Conservation (phyloP, 2,888 invertebrate species). For the Plemyria rubiginata region DNA sequence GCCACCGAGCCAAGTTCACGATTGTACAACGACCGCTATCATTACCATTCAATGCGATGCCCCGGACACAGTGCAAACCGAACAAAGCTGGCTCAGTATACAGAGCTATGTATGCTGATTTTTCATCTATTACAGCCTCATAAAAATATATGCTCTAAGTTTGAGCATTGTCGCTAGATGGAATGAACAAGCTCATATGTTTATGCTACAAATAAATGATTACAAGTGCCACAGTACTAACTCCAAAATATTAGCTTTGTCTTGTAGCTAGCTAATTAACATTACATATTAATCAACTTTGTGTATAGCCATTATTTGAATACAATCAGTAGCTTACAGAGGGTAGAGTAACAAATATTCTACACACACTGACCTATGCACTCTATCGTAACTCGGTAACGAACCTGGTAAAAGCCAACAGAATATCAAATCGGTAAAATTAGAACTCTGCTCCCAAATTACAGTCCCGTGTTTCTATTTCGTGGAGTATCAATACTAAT, state of each 20-base stretch:
- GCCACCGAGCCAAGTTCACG: slow-evolving; percentile 76
- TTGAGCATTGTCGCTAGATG: neutral
- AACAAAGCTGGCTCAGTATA: slow-evolving; percentile 21
- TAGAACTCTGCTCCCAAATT: slow-evolving; percentile 10
- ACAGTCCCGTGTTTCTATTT: slow-evolving; percentile 32
- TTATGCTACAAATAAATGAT: slow-evolving; percentile 42
- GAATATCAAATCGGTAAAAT: slow-evolving; percentile 9
- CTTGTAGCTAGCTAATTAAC: slow-evolving; percentile 31
- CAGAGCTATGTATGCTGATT: slow-evolving; percentile 8
- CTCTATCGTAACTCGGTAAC: neutral
- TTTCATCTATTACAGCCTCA: neutral
- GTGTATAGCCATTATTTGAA: slow-evolving; percentile 8
- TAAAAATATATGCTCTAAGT: neutral
- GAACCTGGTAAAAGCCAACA: neutral
- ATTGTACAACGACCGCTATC: slow-evolving; percentile 77
- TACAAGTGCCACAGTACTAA: slow-evolving; percentile 46
- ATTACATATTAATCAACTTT: slow-evolving; percentile 37
- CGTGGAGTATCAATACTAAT: slow-evolving; percentile 39
- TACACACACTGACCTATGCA: slow-evolving; percentile 5
- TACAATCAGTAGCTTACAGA: neutral
- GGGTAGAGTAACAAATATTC: neutral
- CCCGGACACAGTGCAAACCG: slow-evolving; percentile 33
- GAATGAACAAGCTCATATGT: slow-evolving; percentile 11
- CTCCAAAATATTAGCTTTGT: slow-evolving; percentile 45
- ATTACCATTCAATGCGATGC: slow-evolving; percentile 72